Base-by-base conservation (phyloP, 2,113 vertebrate genomes). In the Onychorhynchus coronatus region DNA sequence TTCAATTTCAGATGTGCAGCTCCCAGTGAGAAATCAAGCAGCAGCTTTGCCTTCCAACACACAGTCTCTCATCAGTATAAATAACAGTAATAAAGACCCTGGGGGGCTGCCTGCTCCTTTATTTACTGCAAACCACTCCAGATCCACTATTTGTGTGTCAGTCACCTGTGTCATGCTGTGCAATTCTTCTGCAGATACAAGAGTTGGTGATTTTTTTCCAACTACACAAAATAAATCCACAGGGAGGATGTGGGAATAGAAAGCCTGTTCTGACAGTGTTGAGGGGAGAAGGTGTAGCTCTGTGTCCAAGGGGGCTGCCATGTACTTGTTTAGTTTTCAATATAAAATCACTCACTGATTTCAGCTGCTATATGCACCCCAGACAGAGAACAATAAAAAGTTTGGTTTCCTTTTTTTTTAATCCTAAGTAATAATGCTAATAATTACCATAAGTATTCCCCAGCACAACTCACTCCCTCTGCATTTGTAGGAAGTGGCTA, bases 291-390 rank as follows among this genome's bases (percentile, higher is more conserved):
- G 31, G 42, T 30, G 47, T 6, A 85, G 74, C 44, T 58, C 88
- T 85, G 58, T 4, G 1, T 75, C 91, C 79, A 79, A 80, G 30
- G 31, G n/a, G 49, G 50, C 24, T 75, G n/a, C 37, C 80, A 33
- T 31, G 41, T 91, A 90, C 88, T 85, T 96, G 89, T 70, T 94
- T 87, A 72, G 70, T 94, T 91, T 93, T 91, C 55, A 85, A 70
- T 73, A 80, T 74, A 52, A 94, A 75, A 81, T 73, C 85, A 22
- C 65, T 96, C 81, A 53, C 65, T 50, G 15, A 55, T 13, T 58
- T 73, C 66, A 81, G 37, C 47, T 97, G 72, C 93, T 85, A 78
- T 67, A 82, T 80, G 82, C n/a, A 52, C 42, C 94, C 94, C 66
- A 47, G 78, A 88, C 52, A 91, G 42, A 96, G 65, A 65, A 85